Evolutionary conservation across 2,797 vertebrate species (phyloP).

Genomic region (Crax fasciolata): DNA sequence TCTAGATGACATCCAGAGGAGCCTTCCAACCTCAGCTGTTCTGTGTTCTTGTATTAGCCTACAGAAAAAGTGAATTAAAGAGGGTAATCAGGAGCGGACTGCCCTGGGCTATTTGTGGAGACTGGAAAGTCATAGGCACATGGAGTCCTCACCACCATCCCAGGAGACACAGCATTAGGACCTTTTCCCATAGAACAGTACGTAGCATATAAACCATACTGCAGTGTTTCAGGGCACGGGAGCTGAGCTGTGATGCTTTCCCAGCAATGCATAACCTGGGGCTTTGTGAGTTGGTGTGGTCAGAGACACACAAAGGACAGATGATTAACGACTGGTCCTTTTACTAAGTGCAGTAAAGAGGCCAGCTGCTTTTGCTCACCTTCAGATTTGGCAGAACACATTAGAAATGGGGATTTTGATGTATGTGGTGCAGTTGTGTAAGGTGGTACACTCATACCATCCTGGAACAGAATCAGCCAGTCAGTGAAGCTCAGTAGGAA

Average conservation of each 20-base stretch:
- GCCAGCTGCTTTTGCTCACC: not conserved
- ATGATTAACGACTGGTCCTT: not conserved
- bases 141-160: not conserved
- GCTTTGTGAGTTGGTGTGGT: not conserved
- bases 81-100: not conserved
- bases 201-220: not conserved
- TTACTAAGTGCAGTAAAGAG: not conserved
- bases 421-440: not conserved
- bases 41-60: not conserved
- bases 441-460: not conserved
- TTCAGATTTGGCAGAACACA: not conserved
- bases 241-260: not conserved
- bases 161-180: not conserved
- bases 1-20: not conserved
- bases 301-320: not conserved
- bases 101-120: not conserved
- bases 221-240: not conserved
- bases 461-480: not conserved
- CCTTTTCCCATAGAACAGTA: not conserved
- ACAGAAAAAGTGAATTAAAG: not conserved
- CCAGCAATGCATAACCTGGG: not conserved
- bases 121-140: not conserved
- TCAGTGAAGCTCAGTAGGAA: not conserved
- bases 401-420: conserved; percentile 1
- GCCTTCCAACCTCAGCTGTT: not conserved